Conservation (phyloP, 2,888 invertebrate species). For the Drosophila bunnanda region DNA sequence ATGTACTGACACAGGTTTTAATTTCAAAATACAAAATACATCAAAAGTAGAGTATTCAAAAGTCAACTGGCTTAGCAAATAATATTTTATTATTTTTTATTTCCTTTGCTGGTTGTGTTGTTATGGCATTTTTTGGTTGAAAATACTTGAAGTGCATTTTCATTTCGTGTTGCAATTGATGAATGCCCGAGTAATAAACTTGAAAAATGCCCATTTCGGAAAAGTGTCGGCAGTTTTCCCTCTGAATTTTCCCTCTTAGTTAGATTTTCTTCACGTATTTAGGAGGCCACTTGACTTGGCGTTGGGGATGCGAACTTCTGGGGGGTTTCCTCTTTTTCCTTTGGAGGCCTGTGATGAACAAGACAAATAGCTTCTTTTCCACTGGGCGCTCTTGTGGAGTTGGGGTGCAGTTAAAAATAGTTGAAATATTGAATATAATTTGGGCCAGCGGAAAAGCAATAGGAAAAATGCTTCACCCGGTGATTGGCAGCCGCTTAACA, state of each 20-base stretch:
- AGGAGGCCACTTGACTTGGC: neutral
- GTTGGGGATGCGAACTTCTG: conserved; percentile 17
- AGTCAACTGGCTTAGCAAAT: neutral
- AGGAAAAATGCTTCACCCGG: neutral
- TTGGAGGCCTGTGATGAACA: conserved; percentile 50
- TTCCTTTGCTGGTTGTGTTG: conserved; percentile 11
- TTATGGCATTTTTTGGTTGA: conserved; percentile 21
- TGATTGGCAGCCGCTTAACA: conserved; percentile 35
- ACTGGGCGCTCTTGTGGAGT: neutral
- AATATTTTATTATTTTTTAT: conserved; percentile 3
- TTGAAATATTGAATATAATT: conserved; percentile 61
- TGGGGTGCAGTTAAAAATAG: conserved; percentile 66
- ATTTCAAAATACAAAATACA: neutral
- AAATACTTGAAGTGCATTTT: conserved; percentile 61
- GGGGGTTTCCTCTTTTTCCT: neutral
- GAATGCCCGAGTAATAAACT: conserved; percentile 72
- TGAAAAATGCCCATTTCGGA: conserved; percentile 66
- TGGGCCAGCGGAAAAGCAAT: conserved; percentile 37
- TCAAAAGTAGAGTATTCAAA: neutral
- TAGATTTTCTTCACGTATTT: conserved; percentile 32
- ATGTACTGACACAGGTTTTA: too few relatives aligned
- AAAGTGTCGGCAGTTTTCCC: conserved; percentile 20
- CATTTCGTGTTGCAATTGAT: conserved; percentile 59
- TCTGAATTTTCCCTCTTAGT: conserved; percentile 10
- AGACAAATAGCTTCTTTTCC: conserved; percentile 64